These are phyloP conservation scores for Atta texana DNA, from an alignment of 1,140 invertebrate species.

Conservation along the genomic window DNA sequence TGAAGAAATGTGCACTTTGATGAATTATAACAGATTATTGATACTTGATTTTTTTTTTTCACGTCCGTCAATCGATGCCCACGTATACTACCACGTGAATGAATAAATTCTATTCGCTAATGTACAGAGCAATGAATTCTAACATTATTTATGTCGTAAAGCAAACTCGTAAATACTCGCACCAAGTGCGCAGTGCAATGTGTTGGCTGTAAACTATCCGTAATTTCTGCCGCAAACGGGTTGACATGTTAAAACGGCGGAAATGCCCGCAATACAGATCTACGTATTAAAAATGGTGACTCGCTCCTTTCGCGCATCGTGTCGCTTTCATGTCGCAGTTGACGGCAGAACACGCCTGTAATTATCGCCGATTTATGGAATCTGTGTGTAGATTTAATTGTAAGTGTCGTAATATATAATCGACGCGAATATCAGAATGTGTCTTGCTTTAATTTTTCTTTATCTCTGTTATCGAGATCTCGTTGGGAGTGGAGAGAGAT, in stretches of 20 bases:
- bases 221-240: slow-evolving; percentile 25
- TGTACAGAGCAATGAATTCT: slow-evolving; percentile 69
- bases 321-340: slow-evolving; percentile 30
- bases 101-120: slow-evolving; percentile 65
- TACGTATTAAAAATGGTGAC: slow-evolving; percentile 57
- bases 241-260: slow-evolving; percentile 65
- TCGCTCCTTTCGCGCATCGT: background rate
- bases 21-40: slow-evolving; percentile 7
- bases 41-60: background rate
- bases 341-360: slow-evolving; percentile 22
- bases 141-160: slow-evolving; percentile 64
- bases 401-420: slow-evolving; percentile 17
- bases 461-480: background rate
- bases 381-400: slow-evolving; percentile 21
- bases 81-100: background rate
- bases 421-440: background rate
- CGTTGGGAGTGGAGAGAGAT: background rate
- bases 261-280: slow-evolving; percentile 22
- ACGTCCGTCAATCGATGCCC: slow-evolving; percentile 33
- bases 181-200: background rate
- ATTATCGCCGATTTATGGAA: slow-evolving; percentile 46
- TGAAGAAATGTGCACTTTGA: background rate
- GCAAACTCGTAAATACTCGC: slow-evolving; percentile 62
- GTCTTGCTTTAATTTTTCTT: background rate
- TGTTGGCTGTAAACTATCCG: slow-evolving; percentile 41